Percentiles rank a stretch among this genome's conserved stretches.
Conservation (phyloP, 1,140 invertebrate species). For the Sinella curviseta region DNA sequence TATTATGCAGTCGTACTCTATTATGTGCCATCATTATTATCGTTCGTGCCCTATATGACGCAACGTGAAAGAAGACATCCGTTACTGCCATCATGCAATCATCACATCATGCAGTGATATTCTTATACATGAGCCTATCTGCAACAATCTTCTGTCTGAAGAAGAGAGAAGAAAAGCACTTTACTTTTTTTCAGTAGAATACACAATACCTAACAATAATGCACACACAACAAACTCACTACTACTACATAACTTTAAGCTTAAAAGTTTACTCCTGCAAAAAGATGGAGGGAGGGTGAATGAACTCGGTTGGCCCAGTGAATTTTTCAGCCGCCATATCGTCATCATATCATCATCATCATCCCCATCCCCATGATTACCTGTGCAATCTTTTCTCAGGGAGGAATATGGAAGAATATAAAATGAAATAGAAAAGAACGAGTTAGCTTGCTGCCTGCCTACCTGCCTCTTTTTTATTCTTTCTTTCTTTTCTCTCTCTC, state of each 20-base stretch:
- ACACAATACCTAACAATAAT: too few relatives aligned
- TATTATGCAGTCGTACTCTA: neutral
- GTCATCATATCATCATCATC: neutral
- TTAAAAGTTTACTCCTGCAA: too few relatives aligned
- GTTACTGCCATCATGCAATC: neutral
- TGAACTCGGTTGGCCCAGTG: slow-evolving; percentile 9
- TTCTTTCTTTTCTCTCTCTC: too few relatives aligned
- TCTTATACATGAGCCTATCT: too few relatives aligned
- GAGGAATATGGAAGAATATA: neutral
- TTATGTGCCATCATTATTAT: neutral
- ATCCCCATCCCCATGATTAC: neutral
- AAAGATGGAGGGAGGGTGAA: neutral
- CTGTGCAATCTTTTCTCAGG: neutral
- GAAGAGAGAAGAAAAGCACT: neutral
- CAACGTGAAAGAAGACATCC: neutral
- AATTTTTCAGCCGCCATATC: neutral
- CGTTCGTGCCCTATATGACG: neutral
- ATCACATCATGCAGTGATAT: neutral
- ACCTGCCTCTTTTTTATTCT: too few relatives aligned
- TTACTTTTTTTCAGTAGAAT: too few relatives aligned
- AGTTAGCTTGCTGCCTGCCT: too few relatives aligned
- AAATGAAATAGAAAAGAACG: slow-evolving; percentile 1
- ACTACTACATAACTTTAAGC: too few relatives aligned
- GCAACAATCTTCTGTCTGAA: too few relatives aligned
- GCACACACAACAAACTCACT: neutral